Evolutionary conservation across 2,888 invertebrate genomes (phyloP).

Genomic region (Tribolium freemani): DNA sequence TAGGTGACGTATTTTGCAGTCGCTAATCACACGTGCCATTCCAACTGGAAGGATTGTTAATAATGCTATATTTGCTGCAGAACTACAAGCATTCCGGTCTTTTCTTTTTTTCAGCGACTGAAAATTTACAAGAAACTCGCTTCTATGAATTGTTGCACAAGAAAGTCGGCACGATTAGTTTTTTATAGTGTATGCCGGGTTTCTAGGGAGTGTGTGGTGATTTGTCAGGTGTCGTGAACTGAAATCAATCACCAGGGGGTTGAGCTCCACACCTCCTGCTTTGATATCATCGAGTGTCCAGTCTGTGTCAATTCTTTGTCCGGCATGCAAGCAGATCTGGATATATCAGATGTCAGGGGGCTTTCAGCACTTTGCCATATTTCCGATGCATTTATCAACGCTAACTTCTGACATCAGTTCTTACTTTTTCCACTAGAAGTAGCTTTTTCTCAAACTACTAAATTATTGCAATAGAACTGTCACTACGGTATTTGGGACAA

Average conservation of each 20-base stretch:
- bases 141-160: constrained; percentile 10
- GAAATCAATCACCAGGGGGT: constrained; percentile 40
- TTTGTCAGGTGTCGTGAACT: constrained; percentile 40
- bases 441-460: not conserved
- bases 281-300: constrained; percentile 35
- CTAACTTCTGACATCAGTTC: not conserved
- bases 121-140: not conserved
- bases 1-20: not conserved
- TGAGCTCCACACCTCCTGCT: constrained; percentile 26
- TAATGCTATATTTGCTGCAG: not conserved
- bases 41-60: not conserved
- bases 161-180: not conserved
- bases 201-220: constrained; percentile 36
- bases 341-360: constrained; percentile 26
- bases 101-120: not conserved
- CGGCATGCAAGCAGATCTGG: constrained; percentile 10
- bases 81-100: not conserved
- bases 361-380: constrained; percentile 15
- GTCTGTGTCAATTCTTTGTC: constrained; percentile 24
- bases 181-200: constrained; percentile 7
- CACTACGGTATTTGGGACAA: too few species aligned
- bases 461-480: not conserved
- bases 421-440: not conserved
- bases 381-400: constrained; percentile 17
- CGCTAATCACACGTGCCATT: not conserved